Evolutionary conservation across 2,888 invertebrate species (phyloP).

Genomic region (Heteromyza rotundicornis): DNA sequence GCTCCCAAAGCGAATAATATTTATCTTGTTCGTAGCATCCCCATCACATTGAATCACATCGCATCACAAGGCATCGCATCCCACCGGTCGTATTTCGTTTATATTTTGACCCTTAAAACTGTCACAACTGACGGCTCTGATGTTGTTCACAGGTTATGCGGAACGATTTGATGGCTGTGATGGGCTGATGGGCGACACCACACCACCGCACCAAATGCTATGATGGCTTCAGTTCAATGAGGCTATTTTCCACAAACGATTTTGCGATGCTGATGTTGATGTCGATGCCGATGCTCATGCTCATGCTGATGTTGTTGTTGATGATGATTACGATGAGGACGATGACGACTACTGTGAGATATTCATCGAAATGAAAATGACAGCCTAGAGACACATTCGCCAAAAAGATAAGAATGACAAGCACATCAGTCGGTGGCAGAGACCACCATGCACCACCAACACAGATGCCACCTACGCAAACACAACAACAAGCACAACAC

Average conservation of each 20-base stretch:
- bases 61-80: background rate
- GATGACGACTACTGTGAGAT: constrained; percentile 36
- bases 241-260: constrained; percentile 55
- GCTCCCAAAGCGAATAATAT: background rate
- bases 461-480: too few relatives aligned
- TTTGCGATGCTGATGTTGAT: constrained; percentile 27
- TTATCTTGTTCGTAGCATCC: too few relatives aligned
- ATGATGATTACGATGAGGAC: constrained; percentile 8
- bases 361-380: constrained; percentile 61
- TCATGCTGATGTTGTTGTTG: constrained; percentile 10
- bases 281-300: constrained; percentile 20
- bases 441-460: background rate
- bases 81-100: constrained; percentile 46
- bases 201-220: too few relatives aligned
- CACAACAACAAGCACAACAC: constrained; percentile 13
- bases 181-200: background rate
- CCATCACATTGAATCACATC: background rate
- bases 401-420: constrained; percentile 34
- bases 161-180: background rate
- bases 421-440: constrained; percentile 3
- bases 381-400: constrained; percentile 62
- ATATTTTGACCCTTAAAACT: constrained; percentile 49
- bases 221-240: constrained; percentile 43
- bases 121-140: constrained; percentile 16
- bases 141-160: background rate